Evolutionary conservation across 1,140 invertebrate genomes (phyloP), one percentile per base, ranked within the genome.

Genomic region (Calliopsis andreniformis): DNA sequence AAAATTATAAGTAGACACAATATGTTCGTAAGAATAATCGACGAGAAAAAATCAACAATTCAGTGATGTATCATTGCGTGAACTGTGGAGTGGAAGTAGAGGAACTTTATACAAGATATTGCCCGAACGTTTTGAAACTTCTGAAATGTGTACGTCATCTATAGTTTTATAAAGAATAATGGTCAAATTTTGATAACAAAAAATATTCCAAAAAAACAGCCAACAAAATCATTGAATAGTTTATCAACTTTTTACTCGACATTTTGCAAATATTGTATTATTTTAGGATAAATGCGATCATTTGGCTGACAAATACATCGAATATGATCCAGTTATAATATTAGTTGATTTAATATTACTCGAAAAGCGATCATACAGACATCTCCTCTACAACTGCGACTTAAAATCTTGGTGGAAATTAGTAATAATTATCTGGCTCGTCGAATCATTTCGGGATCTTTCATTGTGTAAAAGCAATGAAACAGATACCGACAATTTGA

Each of bases 301-400:
- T 72, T 88, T 95, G 28, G 96, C 96, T 18, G 97, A 98, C 86
- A 97, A 97, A 88, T 98, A 98, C 82, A 95, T 98, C 68, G 97
- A 98, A 90, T 97, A 96, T 91, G 97, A 98, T 87, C 93, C 94
- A 28, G 94, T 97, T 6, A 95, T 97, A 78, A 95, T 98, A 0
- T 93, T 97, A 73, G 95, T 98, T 78, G 97, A 98, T 91, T 90
- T 97, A 6, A 92, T 98, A 12, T 87, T 98, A 10, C 92, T 98
- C 58, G 96, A 96, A 55, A 94, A 93, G 66, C 93, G 94, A 75
- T 97, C 97, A 1, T 97, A 97, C 86, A 93, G 97, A 51, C 97
- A 98, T 92, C 92, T 98, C 45, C 92, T 98, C 4, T 95, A 95
- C 67, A 98, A 98, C 87, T 94, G 94, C 16, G 90, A 94, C 66